Base-by-base conservation (phyloP, 1,140 invertebrate genomes). In the Caenorhabditis briggsae region DNA sequence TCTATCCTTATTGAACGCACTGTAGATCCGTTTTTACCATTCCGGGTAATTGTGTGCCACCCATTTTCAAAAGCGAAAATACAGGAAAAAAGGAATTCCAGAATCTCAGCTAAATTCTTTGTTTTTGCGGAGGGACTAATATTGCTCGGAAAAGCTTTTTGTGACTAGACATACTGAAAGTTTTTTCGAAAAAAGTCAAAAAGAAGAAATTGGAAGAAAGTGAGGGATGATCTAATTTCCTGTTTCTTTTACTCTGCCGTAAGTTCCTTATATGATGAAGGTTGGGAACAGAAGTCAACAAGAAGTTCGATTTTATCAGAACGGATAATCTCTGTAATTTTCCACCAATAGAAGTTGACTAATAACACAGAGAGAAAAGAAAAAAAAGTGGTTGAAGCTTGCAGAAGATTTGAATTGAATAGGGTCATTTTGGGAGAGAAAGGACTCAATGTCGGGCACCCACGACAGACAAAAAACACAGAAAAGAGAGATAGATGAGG, bases 391-490 rank as follows among this genome's bases (percentile, higher is more conserved):
- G 65, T 46, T 74, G 65, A 74, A 46, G 43, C 41, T 48, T 41
- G 18, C 65, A 74, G 65, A 74, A 74, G 65, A 74, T 48, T 46
- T 74, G 65, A 74, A 74, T 74, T 74, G 65, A 74, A 74, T 74
- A 74, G 65, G 65, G 65, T 74, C 65, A 74, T 74, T 74, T 74
- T 48, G 65, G 25, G 61, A 48, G 65, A 48, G n/a, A 48, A 48
- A 25, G 65, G 41, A n/a, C 18, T 25, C 20, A 46, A 74, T 43
- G 43, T 43, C n/a, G 65, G 41, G 3, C 46, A 43, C 20, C 20
- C 8, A 33, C 33, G 3, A 33, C 33, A 33, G 33, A 33, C 33
- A 11, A 48, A 74, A 74, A 74, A 46, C 41, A 20, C 7, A 74
- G n/a, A 74, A 74, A 48, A 48, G 12, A n/a, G 65, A 48, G 65